These are phyloP conservation scores for Polyodon spathula DNA, from an alignment of 2,113 vertebrate genomes.

Conservation along the genomic window DNA sequence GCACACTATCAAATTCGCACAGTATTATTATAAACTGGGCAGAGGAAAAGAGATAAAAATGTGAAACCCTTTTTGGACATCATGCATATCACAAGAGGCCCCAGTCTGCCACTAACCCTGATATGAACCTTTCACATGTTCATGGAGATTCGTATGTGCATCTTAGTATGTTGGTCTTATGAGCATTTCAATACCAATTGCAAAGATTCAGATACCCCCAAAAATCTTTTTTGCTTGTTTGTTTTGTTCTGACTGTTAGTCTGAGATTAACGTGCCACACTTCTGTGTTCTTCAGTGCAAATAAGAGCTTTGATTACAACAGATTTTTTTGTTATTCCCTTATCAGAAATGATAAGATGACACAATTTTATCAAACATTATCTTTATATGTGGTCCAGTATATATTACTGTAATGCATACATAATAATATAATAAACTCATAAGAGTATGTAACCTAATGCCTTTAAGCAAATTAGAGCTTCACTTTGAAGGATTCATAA, in stretches of 20 bases:
- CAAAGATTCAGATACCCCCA: too few species aligned
- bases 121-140: not conserved
- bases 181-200: too few species aligned
- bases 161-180: not conserved
- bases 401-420: slow-evolving; percentile 4
- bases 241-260: too few species aligned
- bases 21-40: slow-evolving; percentile 8
- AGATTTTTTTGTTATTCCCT: not conserved
- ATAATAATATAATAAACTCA: not conserved
- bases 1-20: slow-evolving; percentile 12
- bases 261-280: too few species aligned
- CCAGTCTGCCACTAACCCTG: not conserved
- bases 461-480: too few species aligned
- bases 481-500: too few species aligned
- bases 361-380: slow-evolving; percentile 1
- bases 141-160: not conserved
- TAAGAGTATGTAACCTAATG: too few species aligned
- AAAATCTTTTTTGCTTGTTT: too few species aligned
- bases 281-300: too few species aligned
- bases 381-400: not conserved
- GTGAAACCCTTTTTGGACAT: not conserved
- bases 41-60: slow-evolving; percentile 11
- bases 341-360: slow-evolving; percentile 8
- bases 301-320: not conserved
- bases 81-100: not conserved